Evolutionary conservation across 2,113 vertebrate genomes (phyloP).

Genomic region (Podarcis cretensis): DNA sequence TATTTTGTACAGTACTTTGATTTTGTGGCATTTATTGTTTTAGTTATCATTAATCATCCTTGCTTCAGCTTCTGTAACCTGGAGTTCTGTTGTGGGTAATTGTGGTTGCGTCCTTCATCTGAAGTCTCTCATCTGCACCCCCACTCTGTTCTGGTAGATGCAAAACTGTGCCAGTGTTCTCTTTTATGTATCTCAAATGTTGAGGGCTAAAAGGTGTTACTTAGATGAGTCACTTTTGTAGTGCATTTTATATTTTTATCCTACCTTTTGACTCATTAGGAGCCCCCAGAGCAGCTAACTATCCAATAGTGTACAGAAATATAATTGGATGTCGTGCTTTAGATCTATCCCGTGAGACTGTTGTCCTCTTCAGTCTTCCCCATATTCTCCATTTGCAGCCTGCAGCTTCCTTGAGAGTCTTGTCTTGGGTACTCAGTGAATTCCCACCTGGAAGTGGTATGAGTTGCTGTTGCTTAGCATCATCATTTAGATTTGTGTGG

Average conservation of each 20-base stretch:
- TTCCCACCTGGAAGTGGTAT: background rate
- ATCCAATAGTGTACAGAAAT: background rate
- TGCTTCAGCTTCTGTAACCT: background rate
- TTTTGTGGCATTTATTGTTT: background rate
- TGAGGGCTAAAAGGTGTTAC: background rate
- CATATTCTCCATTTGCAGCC: background rate
- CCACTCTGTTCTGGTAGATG: background rate
- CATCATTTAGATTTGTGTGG: background rate
- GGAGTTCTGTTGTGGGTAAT: background rate
- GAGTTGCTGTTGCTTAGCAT: background rate
- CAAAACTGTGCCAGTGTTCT: background rate
- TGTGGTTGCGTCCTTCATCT: background rate
- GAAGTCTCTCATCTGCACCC: background rate
- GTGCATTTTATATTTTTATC: slow-evolving; percentile 3
- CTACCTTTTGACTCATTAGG: background rate
- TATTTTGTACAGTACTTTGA: background rate
- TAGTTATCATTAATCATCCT: background rate
- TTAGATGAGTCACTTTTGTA: slow-evolving; percentile 15
- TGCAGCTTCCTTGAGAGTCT: background rate
- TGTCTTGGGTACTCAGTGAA: background rate
- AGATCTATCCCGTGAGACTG: background rate
- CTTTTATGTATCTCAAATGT: background rate
- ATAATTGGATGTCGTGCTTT: background rate
- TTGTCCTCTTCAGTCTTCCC: background rate
- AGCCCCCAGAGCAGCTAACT: background rate